A percentile compares a stretch with the other conserved stretches of the same genome.
These are phyloP conservation scores for Rhagoletis pomonella DNA, from an alignment of 1,140 invertebrate genomes.

Conservation along the genomic window DNA sequence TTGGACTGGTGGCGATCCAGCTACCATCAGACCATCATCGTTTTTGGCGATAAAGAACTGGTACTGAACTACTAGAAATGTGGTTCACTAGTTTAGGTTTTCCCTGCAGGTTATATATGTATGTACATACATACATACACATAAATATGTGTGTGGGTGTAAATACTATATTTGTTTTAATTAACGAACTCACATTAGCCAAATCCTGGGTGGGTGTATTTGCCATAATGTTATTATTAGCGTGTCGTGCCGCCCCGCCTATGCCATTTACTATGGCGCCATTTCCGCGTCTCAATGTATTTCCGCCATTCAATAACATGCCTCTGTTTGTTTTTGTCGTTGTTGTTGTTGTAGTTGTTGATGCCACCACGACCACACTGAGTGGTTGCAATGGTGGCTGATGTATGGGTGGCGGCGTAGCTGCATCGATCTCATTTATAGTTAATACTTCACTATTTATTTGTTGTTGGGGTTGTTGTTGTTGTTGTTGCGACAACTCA, in stretches of 20 bases:
- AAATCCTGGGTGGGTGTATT: conserved; percentile 71
- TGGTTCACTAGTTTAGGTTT: too few relatives aligned
- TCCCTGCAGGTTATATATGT: too few relatives aligned
- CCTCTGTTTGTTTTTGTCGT: conserved; percentile 3
- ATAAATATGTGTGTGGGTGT: neutral
- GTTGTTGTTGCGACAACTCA: neutral
- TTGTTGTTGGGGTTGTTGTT: neutral
- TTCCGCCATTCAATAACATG: conserved; percentile 51
- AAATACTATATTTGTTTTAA: neutral
- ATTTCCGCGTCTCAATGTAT: conserved; percentile 22
- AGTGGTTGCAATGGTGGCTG: conserved; percentile 20
- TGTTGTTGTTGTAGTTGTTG: conserved; percentile 5
- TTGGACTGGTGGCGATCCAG: too few relatives aligned
- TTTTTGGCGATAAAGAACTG: too few relatives aligned
- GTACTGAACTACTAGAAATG: too few relatives aligned
- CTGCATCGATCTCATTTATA: conserved; percentile 29
- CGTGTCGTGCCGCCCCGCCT: conserved; percentile 54
- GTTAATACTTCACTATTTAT: conserved; percentile 27
- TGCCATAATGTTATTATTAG: conserved; percentile 65
- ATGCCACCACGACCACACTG: neutral
- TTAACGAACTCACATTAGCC: conserved; percentile 63
- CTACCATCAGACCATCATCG: too few relatives aligned
- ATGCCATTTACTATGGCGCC: conserved; percentile 39
- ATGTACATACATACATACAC: too few relatives aligned
- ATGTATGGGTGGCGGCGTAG: conserved; percentile 25